These are phyloP conservation scores for Drosophila lutescens DNA, from an alignment of 2,888 invertebrate genomes.

Conservation along the genomic window DNA sequence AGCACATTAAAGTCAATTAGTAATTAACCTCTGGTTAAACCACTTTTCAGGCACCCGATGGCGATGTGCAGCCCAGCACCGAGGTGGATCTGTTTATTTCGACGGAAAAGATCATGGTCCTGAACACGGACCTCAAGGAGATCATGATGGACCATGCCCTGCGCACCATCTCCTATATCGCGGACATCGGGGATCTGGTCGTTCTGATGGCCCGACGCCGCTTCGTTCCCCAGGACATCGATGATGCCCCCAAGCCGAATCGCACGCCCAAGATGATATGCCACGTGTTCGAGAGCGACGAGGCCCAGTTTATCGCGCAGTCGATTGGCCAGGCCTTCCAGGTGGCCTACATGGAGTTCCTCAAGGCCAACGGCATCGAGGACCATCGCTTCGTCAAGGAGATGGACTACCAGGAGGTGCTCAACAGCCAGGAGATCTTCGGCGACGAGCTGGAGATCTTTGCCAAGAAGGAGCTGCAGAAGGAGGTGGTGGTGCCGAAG, in stretches of 20 bases:
- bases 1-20: too few species aligned
- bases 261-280: slow-evolving; percentile 99
- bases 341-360: slow-evolving; percentile 99
- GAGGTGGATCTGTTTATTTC: slow-evolving; percentile 99
- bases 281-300: slow-evolving; percentile 99
- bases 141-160: slow-evolving; percentile 99
- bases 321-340: slow-evolving; percentile 99
- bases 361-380: slow-evolving; percentile 99
- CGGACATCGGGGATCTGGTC: slow-evolving; percentile 99
- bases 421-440: slow-evolving; percentile 99
- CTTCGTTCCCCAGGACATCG: slow-evolving; percentile 86
- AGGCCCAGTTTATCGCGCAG: slow-evolving; percentile 99
- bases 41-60: slow-evolving; percentile 93
- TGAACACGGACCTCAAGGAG: slow-evolving; percentile 99
- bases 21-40: neutral
- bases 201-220: slow-evolving; percentile 98
- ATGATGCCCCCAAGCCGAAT: slow-evolving; percentile 86
- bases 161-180: slow-evolving; percentile 99
- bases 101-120: slow-evolving; percentile 99
- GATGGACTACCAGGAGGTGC: slow-evolving; percentile 99
- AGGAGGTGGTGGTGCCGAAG: slow-evolving; percentile 99
- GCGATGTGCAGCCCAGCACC: slow-evolving; percentile 98
- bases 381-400: slow-evolving; percentile 99
- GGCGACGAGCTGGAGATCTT: slow-evolving; percentile 99
- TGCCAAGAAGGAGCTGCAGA: slow-evolving; percentile 98